Evolutionary conservation across 2,888 invertebrate genomes (phyloP).

Genomic region (Phaonia tiefii): DNA sequence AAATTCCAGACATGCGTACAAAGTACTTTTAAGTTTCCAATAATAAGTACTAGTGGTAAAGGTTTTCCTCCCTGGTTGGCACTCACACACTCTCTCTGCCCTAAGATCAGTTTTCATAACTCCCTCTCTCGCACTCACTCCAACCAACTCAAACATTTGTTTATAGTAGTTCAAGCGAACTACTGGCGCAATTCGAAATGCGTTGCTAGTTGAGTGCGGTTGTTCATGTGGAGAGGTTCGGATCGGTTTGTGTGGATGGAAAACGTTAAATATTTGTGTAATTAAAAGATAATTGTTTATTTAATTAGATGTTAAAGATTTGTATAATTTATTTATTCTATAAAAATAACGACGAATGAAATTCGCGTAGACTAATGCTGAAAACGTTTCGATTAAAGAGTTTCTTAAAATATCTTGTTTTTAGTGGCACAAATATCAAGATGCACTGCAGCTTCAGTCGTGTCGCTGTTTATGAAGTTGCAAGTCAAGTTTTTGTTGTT

Average conservation of each 20-base stretch:
- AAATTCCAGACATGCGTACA: too few species aligned
- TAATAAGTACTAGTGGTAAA: too few species aligned
- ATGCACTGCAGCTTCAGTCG: conserved; percentile 8
- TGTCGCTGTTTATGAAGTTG: conserved; percentile 19
- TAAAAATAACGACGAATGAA: conserved; percentile 14
- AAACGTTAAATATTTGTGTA: conserved; percentile 19
- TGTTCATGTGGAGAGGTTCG: conserved; percentile 48
- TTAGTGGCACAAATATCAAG: conserved; percentile 26
- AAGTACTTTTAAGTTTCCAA: too few species aligned
- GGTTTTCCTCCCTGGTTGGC: too few species aligned
- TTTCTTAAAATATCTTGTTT: conserved; percentile 17
- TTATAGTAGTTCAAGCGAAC: conserved; percentile 51
- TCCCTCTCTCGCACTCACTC: neutral
- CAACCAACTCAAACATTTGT: too few species aligned
- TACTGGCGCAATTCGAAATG: conserved; percentile 56
- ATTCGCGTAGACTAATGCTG: too few species aligned
- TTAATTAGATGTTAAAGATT: conserved; percentile 3
- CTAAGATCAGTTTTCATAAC: conserved; percentile 44
- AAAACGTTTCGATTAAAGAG: neutral
- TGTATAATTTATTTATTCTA: conserved; percentile 1
- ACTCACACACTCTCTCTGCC: conserved; percentile 15
- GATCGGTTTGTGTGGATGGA: neutral
- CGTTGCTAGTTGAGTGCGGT: conserved; percentile 65
- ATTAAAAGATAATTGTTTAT: conserved; percentile 25
- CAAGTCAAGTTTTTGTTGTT: conserved; percentile 19